Base-by-base conservation (phyloP, 2,797 vertebrate genomes). In the Cyprinodon diabolis region DNA sequence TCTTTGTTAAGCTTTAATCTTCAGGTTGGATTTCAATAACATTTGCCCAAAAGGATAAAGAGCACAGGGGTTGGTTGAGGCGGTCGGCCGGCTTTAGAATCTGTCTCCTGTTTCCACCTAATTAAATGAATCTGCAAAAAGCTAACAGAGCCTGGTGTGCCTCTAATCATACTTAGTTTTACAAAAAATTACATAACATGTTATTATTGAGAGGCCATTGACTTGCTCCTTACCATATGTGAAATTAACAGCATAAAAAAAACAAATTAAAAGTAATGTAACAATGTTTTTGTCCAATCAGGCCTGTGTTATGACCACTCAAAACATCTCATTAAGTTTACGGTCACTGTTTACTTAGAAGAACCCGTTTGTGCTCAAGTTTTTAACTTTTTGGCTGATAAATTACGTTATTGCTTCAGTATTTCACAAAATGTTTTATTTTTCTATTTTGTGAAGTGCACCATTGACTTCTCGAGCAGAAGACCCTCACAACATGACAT, bases 31-130 rank as follows among this genome's bases (percentile, higher is more conserved):
- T 86, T 85, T 80, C 72, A 75, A 68, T 75, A 84, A 87, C 79
- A 75, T 81, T 79, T 84, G 30, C 60, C 73, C n/a, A 66, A 74
- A 84, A 85, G 2, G 73, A 85, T 74, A 89, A 89, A 79, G 74
- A 83, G 71, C 69, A 66, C 67, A 62, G 30, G 45, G 57, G 71
- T 37, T 52, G 10, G 76, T 68, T 4, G 37, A 35, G 65, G 58
- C 74, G 62, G 58, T 72, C 71, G 66, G 72, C 60, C 65, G 72
- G 58, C 45, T 60, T 62, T 37, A 68, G 23, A 17, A 45, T 72
- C 63, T 55, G 43, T 76, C 74, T 76, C 52, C 30, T 45, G 35
- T 47, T 55, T 68, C 66, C 8, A 15, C 43, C 47, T 75, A 37
- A 71, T 75, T 71, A 54, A 75, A 74, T 81, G 72, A 68, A 52